phyloP scores from a whole-genome alignment of 37 sponge, comb jelly and placozoan species.

The Agelas oroides region DNA sequence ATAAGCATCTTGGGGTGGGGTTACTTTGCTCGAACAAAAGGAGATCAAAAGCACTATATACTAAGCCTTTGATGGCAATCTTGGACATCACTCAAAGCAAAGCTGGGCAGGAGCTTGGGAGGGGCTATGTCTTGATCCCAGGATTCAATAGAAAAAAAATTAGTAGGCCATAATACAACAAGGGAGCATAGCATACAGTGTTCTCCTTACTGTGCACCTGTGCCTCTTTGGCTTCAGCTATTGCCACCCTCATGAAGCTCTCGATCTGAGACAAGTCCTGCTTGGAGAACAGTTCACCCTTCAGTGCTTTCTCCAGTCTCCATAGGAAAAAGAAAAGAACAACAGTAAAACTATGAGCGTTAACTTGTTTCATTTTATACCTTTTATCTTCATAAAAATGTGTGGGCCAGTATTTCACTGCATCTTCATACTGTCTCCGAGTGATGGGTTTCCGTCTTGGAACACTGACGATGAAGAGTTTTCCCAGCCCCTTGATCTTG shows the following conservation, averaged over 20 bases:
- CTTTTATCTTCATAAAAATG: constrained; percentile 85
- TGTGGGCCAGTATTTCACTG: constrained; percentile 74
- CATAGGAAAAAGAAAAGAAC: no score
- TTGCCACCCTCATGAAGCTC: constrained; percentile 75
- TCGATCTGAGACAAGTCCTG: constrained; percentile 49
- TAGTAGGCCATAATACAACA: no score
- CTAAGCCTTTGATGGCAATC: no score
- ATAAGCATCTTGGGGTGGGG: no score
- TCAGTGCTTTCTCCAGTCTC: constrained; percentile 70
- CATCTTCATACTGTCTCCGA: constrained; percentile 72
- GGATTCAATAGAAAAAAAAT: no score
- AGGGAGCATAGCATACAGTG: no score
- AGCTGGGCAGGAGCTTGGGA: no score
- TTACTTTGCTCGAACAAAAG: no score
- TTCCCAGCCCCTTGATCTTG: constrained; percentile 29
- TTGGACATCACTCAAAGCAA: no score
- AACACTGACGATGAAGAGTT: constrained; percentile 46
- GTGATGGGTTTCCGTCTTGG: constrained; percentile 75
- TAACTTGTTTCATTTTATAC: constrained; percentile 41
- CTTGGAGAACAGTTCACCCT: constrained; percentile 52
- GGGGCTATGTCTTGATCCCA: no score
- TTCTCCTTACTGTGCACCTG: no score
- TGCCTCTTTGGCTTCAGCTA: constrained; percentile 32
- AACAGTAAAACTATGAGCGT: background rate
- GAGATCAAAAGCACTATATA: no score